These are phyloP conservation scores for Hydrolagus colliei DNA, from an alignment of 2,797 vertebrate genomes.

Conservation along the genomic window DNA sequence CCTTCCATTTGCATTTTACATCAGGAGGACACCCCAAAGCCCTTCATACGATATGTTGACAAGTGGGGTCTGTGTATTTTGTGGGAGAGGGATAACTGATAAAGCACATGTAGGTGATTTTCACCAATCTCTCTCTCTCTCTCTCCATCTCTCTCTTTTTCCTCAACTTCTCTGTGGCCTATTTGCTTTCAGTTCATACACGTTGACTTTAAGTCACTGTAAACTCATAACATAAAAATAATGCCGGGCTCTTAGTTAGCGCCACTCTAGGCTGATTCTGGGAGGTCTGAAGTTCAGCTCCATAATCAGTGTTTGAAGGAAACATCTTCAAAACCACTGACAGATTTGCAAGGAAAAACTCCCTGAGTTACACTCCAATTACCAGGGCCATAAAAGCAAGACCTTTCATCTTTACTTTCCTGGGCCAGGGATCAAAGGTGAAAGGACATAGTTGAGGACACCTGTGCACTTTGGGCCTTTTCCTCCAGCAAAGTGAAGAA, in stretches of 20 bases:
- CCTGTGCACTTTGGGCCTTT: neutral
- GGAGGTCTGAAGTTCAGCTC: constrained; percentile 19
- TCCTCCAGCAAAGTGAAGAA: too few species aligned
- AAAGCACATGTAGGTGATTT: neutral
- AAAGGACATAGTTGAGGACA: constrained; percentile 19
- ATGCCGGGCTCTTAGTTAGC: neutral
- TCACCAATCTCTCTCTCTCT: neutral
- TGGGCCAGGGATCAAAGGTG: constrained; percentile 14
- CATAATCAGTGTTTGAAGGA: neutral
- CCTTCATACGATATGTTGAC: too few species aligned
- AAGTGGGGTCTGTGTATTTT: too few species aligned
- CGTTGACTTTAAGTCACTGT: neutral
- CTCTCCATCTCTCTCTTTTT: neutral
- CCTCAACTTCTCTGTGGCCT: neutral
- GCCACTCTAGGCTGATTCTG: constrained; percentile 27
- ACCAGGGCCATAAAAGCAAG: constrained; percentile 9
- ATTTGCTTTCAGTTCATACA: neutral
- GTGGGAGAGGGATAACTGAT: too few species aligned
- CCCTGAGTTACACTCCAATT: constrained; percentile 20
- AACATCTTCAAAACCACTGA: constrained; percentile 15
- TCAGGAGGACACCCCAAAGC: too few species aligned
- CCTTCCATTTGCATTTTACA: too few species aligned
- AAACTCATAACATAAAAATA: constrained; percentile 27
- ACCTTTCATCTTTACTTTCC: constrained; percentile 26
- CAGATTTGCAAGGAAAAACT: constrained; percentile 15